Evolutionary conservation across 2,113 vertebrate genomes (phyloP).

Genomic region (Sinocyclocheilus anophthalmus): DNA sequence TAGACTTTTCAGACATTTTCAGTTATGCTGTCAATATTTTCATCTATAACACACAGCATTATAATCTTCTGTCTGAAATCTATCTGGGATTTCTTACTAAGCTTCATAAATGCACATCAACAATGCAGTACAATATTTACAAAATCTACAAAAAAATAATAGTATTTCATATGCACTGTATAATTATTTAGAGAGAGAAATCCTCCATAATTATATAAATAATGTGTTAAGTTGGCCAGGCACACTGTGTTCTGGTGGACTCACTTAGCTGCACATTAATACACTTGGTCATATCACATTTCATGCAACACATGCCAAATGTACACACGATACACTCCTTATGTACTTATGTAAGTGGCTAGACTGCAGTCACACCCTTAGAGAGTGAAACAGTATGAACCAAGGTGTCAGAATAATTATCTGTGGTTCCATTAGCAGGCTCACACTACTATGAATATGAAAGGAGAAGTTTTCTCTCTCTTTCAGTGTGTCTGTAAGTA

Average conservation of each 20-base stretch:
- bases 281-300: conserved; percentile 6
- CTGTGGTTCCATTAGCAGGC: background rate
- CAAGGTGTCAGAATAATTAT: conserved; percentile 16
- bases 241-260: conserved; percentile 7
- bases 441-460: background rate
- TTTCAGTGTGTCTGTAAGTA: background rate
- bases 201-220: background rate
- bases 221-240: background rate
- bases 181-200: background rate
- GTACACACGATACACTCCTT: conserved; percentile 13
- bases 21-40: background rate
- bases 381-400: conserved; percentile 6
- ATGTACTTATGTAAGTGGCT: conserved; percentile 4
- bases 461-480: background rate
- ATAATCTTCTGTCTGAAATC: background rate
- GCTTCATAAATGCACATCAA: background rate
- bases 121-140: background rate
- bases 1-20: background rate
- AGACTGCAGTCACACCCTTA: conserved; percentile 15
- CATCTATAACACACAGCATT: background rate
- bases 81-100: background rate
- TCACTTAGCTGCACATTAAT: background rate
- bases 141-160: background rate
- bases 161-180: background rate
- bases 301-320: conserved; percentile 23